Base-by-base conservation (phyloP, 2,888 invertebrate species). In the Scaptomyza flava region DNA sequence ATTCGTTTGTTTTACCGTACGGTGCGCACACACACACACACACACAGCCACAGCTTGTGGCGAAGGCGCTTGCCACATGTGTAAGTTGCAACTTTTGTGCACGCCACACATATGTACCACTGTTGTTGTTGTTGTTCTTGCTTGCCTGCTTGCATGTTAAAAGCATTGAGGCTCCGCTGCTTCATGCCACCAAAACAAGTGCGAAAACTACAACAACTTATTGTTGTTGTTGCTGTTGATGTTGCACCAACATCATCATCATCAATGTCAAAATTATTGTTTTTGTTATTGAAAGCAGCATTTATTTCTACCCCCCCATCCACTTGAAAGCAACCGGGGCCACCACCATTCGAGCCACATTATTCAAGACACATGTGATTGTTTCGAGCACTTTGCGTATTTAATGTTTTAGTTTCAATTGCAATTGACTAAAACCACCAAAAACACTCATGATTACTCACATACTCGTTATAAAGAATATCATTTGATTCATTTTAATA, bases 231-330 rank as follows among this genome's bases (percentile, higher is more conserved):
- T 70, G 63, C 41, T 73, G 63, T 51, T 50, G 63, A 42, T 51
- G 67, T 74, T 70, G 69, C 74, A 60, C 34, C 72, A 70, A 8
- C 41, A 42, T 59, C 79, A 75, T 79, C 82, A 79, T 81, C 85
- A 82, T 82, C 82, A 82, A 82, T 85, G 82, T 82, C 82, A 82
- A 82, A 82, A 85, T 82, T 79, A 80, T 82, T 82, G 82, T 85
- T 85, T 85, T 85, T 72, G 64, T 79, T 82, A 80, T 75, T 63
- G 79, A 71, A 63, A 64, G 52, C 68, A 61, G 63, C 62, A 50
- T 46, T 69, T 59, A 65, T 57, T 48, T 36, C 20, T 3, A 8
- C 0, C 33, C 31, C 20, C 11, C 31, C 34, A 33, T 2, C 33
- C 34, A 41, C 11, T 17, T 17, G 31, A 47, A 12, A 33, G 12